A percentile compares a stretch with the other conserved stretches of the same genome.
phyloP scores from a whole-genome alignment of 2,113 vertebrate species.

The Petromus typicus region DNA sequence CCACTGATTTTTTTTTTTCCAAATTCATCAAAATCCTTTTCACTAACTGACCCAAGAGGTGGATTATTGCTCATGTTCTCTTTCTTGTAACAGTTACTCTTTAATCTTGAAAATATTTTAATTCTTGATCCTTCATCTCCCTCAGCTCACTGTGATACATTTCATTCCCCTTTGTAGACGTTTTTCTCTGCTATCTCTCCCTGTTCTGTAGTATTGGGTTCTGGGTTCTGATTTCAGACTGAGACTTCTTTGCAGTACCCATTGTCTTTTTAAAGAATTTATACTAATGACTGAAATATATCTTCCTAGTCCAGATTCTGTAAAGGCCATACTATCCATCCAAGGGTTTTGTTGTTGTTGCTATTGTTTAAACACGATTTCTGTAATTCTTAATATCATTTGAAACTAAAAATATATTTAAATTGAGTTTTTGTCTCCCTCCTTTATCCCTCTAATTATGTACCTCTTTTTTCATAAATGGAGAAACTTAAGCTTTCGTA shows the following conservation, averaged over 20 bases:
- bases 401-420: constrained; percentile 30
- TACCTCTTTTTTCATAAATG: constrained; percentile 7
- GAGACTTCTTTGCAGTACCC: constrained; percentile 24
- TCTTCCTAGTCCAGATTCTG: constrained; percentile 26
- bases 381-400: constrained; percentile 21
- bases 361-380: neutral
- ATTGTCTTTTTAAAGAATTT: neutral
- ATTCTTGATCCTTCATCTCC: neutral
- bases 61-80: neutral
- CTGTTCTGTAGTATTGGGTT: constrained; percentile 30
- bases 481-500: constrained; percentile 18
- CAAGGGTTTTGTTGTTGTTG: neutral
- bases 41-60: neutral
- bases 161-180: neutral
- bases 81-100: constrained; percentile 5
- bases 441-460: neutral
- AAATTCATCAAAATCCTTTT: constrained; percentile 16
- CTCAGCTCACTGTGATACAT: neutral
- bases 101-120: constrained; percentile 43
- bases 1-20: neutral
- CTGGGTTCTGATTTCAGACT: constrained; percentile 51
- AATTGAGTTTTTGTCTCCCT: neutral
- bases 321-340: neutral
- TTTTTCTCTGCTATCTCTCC: neutral
- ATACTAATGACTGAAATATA: neutral